Evolutionary conservation across 2,797 vertebrate genomes (phyloP), one percentile per base, ranked within the genome.

Genomic region (Parauchenoglanis punctatus): DNA sequence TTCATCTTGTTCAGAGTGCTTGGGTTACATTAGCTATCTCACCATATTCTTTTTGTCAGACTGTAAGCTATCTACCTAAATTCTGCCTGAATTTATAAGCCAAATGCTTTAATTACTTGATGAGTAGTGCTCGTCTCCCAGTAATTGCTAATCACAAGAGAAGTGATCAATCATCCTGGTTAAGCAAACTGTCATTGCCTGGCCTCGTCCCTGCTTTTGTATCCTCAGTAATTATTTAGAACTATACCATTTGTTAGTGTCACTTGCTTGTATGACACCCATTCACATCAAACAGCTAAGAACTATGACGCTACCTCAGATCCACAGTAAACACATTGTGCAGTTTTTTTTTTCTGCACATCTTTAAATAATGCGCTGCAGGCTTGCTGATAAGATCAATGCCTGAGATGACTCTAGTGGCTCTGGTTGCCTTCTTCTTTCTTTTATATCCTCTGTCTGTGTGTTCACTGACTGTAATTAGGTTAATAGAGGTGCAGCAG

Each of bases 401-500:
- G 77, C 63, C 35, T 58, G 35, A 56, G 78, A 87, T 61, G 28
- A 76, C 44, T 54, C 58, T 25, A 52, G 75, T 59, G 54, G 81
- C 59, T 73, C 70, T 52, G 81, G 40, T 77, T 82, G 68, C 73
- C 68, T 70, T 40, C 40, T 35, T 76, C 56, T 80, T 31, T 86
- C 28, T 83, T 58, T 85, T 83, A 70, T 18, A 70, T 46, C 15
- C 44, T 67, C 49, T 81, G 65, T 40, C 35, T 77, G 20, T 70
- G 77, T 78, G 63, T 84, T 35, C 88, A 90, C 90, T 88, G 88
- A 83, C 84, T 82, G 86, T 96, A 96, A 96, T 96, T 95, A 96
- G 95, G 94, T 95, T 96, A 96, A 96, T 96, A 95, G 93, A 93
- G 40, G 88, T 88, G 86, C 91, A 88, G 89, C 91, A 90, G 91